Evolutionary conservation across 92 coral and sea anemone genomes (phyloP).

Genomic region (Phenganax subtilis): DNA sequence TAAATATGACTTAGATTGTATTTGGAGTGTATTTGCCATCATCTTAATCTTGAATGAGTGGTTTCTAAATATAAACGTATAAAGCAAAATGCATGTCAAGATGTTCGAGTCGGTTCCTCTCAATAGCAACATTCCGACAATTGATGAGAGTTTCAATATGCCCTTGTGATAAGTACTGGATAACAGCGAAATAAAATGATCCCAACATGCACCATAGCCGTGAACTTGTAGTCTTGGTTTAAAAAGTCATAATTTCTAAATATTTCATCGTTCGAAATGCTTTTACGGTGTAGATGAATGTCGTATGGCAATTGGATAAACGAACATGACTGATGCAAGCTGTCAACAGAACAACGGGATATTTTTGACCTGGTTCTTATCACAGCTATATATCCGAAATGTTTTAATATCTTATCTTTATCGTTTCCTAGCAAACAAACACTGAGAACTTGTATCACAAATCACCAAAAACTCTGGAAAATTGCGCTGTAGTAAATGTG

Average conservation of each 20-base stretch:
- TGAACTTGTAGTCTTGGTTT: conserved; percentile 6
- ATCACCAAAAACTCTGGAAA: background rate
- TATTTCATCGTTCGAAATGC: conserved; percentile 1
- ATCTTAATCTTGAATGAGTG: conserved; percentile 33
- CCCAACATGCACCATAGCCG: background rate
- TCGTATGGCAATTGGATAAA: conserved; percentile 36
- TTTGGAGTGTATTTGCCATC: conserved; percentile 7
- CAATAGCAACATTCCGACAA: conserved; percentile 41
- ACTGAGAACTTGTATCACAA: conserved; percentile 1
- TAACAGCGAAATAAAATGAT: background rate
- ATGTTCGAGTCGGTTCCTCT: conserved; percentile 37
- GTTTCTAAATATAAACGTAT: conserved; percentile 37
- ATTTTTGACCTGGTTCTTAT: conserved; percentile 45
- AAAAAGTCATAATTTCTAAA: background rate
- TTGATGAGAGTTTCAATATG: conserved; percentile 41
- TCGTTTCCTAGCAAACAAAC: conserved; percentile 42
- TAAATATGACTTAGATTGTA: background rate
- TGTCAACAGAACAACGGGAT: conserved; percentile 34
- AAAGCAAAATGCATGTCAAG: conserved; percentile 37
- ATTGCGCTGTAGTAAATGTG: background rate
- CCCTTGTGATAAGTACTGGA: conserved; percentile 15
- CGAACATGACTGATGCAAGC: conserved; percentile 42
- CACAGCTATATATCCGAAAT: conserved; percentile 43
- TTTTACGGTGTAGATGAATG: conserved; percentile 17
- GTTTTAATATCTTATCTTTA: conserved; percentile 40